Evolutionary conservation across 2,113 vertebrate genomes (phyloP).

Genomic region (Brevimyrus niger): DNA sequence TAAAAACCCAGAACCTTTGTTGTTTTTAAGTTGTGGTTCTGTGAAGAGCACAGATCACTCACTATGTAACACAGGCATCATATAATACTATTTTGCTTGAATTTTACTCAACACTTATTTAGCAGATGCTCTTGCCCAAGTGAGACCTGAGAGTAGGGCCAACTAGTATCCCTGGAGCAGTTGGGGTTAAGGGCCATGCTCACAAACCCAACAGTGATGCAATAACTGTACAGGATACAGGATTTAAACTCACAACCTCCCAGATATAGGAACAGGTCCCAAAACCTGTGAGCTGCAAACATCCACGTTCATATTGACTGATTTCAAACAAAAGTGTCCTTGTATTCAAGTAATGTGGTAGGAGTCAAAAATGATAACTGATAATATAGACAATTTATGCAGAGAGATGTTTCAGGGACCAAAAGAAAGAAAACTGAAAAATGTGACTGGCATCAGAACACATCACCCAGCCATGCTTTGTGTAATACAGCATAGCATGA

Average conservation of each 20-base stretch:
- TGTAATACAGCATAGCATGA: neutral
- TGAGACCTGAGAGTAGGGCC: neutral
- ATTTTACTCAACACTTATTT: neutral
- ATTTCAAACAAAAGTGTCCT: neutral
- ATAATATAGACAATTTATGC: neutral
- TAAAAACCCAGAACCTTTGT: neutral
- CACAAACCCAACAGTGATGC: neutral
- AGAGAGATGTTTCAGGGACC: neutral
- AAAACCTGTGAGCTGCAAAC: neutral
- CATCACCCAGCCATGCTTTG: neutral
- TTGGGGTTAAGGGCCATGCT: neutral
- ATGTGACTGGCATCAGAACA: neutral
- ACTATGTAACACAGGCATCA: neutral
- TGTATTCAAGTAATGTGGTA: neutral
- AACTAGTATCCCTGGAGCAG: neutral
- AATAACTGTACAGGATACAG: neutral
- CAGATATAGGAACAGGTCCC: neutral
- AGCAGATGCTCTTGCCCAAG: neutral
- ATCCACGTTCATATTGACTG: neutral
- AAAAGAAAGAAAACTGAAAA: neutral
- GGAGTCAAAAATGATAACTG: neutral
- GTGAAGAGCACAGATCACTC: neutral
- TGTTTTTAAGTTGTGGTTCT: neutral
- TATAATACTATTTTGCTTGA: neutral
- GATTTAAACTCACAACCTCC: neutral